Conservation (phyloP, 2,797 vertebrate genomes). For the Neoniphon sammara region DNA sequence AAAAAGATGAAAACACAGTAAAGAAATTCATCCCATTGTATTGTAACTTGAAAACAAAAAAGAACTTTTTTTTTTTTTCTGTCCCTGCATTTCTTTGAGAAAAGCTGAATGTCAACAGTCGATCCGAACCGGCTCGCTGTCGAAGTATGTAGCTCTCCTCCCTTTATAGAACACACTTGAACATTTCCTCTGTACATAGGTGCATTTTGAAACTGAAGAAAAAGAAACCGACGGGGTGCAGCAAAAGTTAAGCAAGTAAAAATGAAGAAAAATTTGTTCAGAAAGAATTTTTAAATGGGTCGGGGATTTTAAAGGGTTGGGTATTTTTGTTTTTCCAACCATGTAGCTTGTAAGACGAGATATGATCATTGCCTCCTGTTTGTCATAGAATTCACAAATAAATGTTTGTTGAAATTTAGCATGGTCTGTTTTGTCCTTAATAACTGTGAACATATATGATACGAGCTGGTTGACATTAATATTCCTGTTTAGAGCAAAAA, state of each 20-base stretch:
- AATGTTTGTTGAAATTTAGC: constrained; percentile 78
- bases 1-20: constrained; percentile 38
- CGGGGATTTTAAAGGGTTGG: constrained; percentile 46
- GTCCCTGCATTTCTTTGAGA: constrained; percentile 69
- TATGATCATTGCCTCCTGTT: constrained; percentile 78
- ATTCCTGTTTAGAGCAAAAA: too few species aligned
- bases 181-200: constrained; percentile 79
- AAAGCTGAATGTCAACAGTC: constrained; percentile 81
- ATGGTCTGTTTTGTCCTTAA: constrained; percentile 11
- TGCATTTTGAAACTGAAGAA: constrained; percentile 63
- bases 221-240: constrained; percentile 35
- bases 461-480: too few species aligned
- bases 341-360: constrained; percentile 76
- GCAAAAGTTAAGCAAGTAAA: constrained; percentile 12
- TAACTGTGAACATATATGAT: too few species aligned
- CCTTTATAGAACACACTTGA: constrained; percentile 62
- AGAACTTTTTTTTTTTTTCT: constrained; percentile 73
- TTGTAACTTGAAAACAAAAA: constrained; percentile 67
- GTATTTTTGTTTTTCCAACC: constrained; percentile 47
- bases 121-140: constrained; percentile 70
- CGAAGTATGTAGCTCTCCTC: constrained; percentile 80
- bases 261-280: constrained; percentile 33
- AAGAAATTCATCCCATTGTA: constrained; percentile 48
- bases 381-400: constrained; percentile 84
- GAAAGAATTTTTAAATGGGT: constrained; percentile 62